Evolutionary conservation across 2,888 invertebrate genomes (phyloP), one percentile per base, ranked within the genome.

Genomic region (Euplagia quadripunctaria): DNA sequence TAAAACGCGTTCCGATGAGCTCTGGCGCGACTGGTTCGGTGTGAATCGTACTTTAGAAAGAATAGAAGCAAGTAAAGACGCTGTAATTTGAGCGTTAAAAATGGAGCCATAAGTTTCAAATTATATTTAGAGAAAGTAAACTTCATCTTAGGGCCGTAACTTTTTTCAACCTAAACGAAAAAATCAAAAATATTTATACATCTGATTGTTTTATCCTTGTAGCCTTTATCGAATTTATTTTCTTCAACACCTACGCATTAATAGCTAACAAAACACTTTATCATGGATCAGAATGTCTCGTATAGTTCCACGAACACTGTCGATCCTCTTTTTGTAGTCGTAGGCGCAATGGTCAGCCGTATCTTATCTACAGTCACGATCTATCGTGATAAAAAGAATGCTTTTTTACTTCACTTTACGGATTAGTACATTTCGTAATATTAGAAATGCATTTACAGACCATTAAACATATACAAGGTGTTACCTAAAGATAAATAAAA

Each of bases 321-420:
- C 43, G n/a, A 67, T 43, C 64, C 71, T 79, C 71, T 79, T 76
- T 81, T 82, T 79, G 31, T 69, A 69, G 16, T 49, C 46, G 64
- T 77, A 76, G 73, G 69, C 31, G 71, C 73, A 64, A 67, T 69
- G 70, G 75, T 73, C 71, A 74, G 72, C 84, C 85, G 86, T 85
- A 74, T 83, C 82, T 81, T 87, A 86, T 86, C 85, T 76, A 73
- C 85, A 79, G 89, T 90, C 90, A 91, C 90, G 91, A 90, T 88
- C 87, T 80, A 79, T 86, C 87, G 87, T 86, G 87, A 87, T 83
- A 84, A 77, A 79, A 75, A 81, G 79, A 81, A 85, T 87, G 85
- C 84, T 80, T 81, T 83, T 67, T 80, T 61, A 61, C 61, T 76
- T 72, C 46, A 20, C 58, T 71, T 71, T 79, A 73, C 65, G 73